phyloP scores from a whole-genome alignment of 2,888 invertebrate species.

The Hyposoter dolosus region DNA sequence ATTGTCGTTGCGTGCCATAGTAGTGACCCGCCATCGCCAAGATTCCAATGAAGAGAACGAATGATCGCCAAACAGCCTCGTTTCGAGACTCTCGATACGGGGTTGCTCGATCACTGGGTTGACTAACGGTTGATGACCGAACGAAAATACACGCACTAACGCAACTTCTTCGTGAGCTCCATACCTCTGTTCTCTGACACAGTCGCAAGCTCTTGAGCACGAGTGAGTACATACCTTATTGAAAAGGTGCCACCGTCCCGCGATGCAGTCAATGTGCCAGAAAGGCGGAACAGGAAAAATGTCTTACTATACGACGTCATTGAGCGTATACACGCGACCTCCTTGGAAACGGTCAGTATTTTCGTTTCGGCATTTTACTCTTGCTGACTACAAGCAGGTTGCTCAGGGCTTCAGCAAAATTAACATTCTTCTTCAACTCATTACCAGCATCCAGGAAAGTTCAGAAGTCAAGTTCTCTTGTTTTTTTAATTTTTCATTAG shows the following conservation, averaged over 20 bases:
- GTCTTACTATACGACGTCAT: conserved; percentile 11
- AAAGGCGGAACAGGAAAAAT: conserved; percentile 60
- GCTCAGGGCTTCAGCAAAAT: not conserved
- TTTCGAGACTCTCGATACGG: conserved; percentile 65
- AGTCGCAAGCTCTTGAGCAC: conserved; percentile 39
- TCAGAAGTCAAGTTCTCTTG: too few relatives aligned
- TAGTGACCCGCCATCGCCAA: not conserved
- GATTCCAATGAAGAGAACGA: not conserved
- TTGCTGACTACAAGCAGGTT: not conserved
- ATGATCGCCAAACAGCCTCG: conserved; percentile 44
- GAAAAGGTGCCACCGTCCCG: conserved; percentile 65
- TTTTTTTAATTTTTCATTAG: too few relatives aligned
- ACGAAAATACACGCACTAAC: conserved; percentile 64
- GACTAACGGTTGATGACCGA: conserved; percentile 74
- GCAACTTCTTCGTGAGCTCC: conserved; percentile 28
- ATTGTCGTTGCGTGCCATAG: conserved; percentile 20
- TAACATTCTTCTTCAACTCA: not conserved
- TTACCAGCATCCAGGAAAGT: not conserved
- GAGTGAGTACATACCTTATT: conserved; percentile 49
- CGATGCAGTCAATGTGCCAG: conserved; percentile 11
- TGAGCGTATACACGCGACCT: conserved; percentile 35
- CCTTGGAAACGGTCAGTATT: conserved; percentile 22
- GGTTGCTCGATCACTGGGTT: conserved; percentile 73
- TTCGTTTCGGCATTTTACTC: not conserved
- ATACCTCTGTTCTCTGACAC: conserved; percentile 31